Base-by-base conservation (phyloP, 2,888 invertebrate genomes). In the Clunio marinus region DNA sequence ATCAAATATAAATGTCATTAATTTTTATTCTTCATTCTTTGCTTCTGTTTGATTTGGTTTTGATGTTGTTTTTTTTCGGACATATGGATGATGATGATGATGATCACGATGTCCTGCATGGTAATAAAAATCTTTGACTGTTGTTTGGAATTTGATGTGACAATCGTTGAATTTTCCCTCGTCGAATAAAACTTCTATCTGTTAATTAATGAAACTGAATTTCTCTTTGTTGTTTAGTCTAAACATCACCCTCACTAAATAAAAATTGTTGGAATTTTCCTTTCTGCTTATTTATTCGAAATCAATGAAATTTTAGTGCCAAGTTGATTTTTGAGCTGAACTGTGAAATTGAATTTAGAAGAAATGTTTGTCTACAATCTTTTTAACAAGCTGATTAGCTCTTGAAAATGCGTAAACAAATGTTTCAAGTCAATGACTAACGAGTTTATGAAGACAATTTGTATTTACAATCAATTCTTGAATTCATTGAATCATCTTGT, bases 1-100 rank as follows among this genome's bases (percentile, higher is more conserved):
- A 63, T 63, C 63, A 63, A 46, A 63, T 63, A 63, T 46, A 63
- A 63, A 55, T 66, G 66, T 66, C 66, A 66, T 66, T 66, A 66
- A 66, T 66, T 66, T 66, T 55, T 55, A 55, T 66, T 24, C 46
- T 46, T 17, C 24, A 24, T 5, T 59, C 59, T 32, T 17, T 35
- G 60, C 22, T 62, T 27, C n/a, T 8, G 35, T 32, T 51, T 51
- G 51, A 51, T 51, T 32, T 13, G 5, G 5, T 7, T 51, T 51
- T 51, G 51, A 51, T 51, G 7, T 51, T 20, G 13, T 41, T 15
- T 24, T 66, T 66, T 66, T 55, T 55, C 55, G 66, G 66, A 66
- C 66, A 66, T 66, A 66, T 66, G 66, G 63, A 65, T 55, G 8
- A n/a, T n/a, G n/a, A n/a, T n/a, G n/a, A n/a, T n/a, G 37, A 63